Conservation (phyloP, 1,140 invertebrate species). For the Ridgeia piscesae region DNA sequence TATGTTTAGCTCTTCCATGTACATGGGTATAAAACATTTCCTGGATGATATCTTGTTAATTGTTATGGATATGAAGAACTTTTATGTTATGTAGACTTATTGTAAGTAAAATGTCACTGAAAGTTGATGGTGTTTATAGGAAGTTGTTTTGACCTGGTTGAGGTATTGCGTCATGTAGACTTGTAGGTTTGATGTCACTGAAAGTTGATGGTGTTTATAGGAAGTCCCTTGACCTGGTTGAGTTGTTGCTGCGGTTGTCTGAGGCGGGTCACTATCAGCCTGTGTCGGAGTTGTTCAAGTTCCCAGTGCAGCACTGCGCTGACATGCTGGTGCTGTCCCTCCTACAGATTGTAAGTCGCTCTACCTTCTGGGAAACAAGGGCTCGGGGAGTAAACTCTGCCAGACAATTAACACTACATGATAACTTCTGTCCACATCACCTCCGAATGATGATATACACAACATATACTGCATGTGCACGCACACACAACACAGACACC, state of each 20-base stretch:
- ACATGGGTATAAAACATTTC: no score
- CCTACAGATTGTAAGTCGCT: conserved; percentile 70
- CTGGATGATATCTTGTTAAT: neutral
- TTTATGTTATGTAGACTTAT: conserved; percentile 9
- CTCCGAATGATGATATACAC: neutral
- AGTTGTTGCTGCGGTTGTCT: conserved; percentile 81
- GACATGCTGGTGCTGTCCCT: conserved; percentile 87
- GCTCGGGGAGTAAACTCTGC: neutral
- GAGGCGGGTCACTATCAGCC: conserved; percentile 75
- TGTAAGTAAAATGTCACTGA: conserved; percentile 23
- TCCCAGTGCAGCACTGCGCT: conserved; percentile 88
- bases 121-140: no score
- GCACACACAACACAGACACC: no score
- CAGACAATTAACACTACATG: neutral
- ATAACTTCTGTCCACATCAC: neutral
- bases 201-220: conserved; percentile 36
- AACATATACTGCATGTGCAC: no score
- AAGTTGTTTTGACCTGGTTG: no score
- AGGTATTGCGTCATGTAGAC: neutral
- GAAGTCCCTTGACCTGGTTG: conserved; percentile 68
- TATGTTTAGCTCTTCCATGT: no score
- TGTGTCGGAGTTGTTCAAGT: conserved; percentile 89
- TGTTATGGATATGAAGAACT: conserved; percentile 6
- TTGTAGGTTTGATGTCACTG: conserved; percentile 25
- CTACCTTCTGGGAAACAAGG: neutral